Evolutionary conservation across 2,888 invertebrate genomes (phyloP).

Genomic region (Scaptomyza cyrtandrae): DNA sequence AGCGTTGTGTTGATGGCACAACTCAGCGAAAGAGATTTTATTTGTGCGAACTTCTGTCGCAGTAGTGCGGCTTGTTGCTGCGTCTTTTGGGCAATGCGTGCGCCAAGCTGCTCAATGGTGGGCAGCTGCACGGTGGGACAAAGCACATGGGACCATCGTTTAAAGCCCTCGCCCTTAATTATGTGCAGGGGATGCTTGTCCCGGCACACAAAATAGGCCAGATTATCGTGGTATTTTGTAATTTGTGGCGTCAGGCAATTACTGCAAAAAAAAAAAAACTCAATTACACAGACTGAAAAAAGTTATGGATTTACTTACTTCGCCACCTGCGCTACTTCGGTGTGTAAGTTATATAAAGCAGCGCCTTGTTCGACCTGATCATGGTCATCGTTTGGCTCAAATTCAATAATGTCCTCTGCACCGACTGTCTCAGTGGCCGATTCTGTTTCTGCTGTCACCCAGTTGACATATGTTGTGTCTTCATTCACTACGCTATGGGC

Average conservation of each 20-base stretch:
- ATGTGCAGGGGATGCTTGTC: constrained; percentile 45
- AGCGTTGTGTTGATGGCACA: constrained; percentile 32
- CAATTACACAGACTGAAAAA: not conserved
- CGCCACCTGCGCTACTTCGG: constrained; percentile 4
- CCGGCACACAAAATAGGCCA: constrained; percentile 58
- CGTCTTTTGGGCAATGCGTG: constrained; percentile 32
- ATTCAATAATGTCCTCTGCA: constrained; percentile 57
- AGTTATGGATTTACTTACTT: constrained; percentile 14
- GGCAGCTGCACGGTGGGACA: constrained; percentile 42
- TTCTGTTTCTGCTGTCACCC: constrained; percentile 38
- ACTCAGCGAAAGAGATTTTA: constrained; percentile 45
- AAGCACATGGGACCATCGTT: constrained; percentile 29
- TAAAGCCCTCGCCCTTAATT: constrained; percentile 53
- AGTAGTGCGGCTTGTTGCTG: constrained; percentile 23
- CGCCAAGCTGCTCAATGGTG: constrained; percentile 28
- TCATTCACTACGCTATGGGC: constrained; percentile 42
- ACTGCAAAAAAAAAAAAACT: constrained; percentile 12
- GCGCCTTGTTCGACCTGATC: constrained; percentile 22
- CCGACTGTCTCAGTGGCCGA: constrained; percentile 47
- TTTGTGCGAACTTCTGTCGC: constrained; percentile 23
- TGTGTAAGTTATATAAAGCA: constrained; percentile 23
- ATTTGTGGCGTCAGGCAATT: constrained; percentile 9
- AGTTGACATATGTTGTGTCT: constrained; percentile 39
- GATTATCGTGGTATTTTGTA: constrained; percentile 6
- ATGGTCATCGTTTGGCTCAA: constrained; percentile 50